Evolutionary conservation across 1,140 invertebrate genomes (phyloP), one percentile per base, ranked within the genome.

Genomic region (Lasioglossum albipes): DNA sequence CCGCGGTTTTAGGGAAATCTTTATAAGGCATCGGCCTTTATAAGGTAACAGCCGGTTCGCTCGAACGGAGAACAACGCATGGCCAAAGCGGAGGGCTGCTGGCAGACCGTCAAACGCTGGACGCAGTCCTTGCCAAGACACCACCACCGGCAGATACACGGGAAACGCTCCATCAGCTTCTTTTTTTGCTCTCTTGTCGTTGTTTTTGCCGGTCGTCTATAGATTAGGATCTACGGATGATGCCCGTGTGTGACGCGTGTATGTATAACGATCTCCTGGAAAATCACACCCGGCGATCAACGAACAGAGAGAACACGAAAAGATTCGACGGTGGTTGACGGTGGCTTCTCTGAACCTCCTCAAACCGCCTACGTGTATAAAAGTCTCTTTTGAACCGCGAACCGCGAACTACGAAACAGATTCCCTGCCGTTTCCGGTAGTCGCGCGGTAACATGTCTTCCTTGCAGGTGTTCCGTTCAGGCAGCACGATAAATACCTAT

Each of bases 401-500:
- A n/a, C n/a, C n/a, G n/a, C n/a, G n/a, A 27, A 7, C 49, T 2
- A 73, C 36, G n/a, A 22, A 66, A 77, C 57, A 52, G 31, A 64
- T 62, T 22, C 6, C 41, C 36, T 22, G n/a, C n/a, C 42, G 22
- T 69, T 45, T 5, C 64, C 52, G 52, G n/a, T 7, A 6, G 3
- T 18, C 4, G 13, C 27, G 7, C 18, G 20, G 62, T 13, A 16
- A 31, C 61, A 13, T 22, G n/a, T 13, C 27, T 27, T 13, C 4
- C 45, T 67, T n/a, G 62, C 22, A 31, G 66, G 3, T 45, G 27
- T 62, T 49, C 9, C 41, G 31, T 31, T 22, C 66, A 20, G 27
- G 42, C 57, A 61, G 49, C 71, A 66, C 36, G 70, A 66, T 79
- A 41, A 74, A 74, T 67, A 79, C 52, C 70, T 79, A 74, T 31